A percentile compares a stretch with the other conserved stretches of the same genome.
These are phyloP conservation scores for Mesembrinibis cayennensis DNA, from an alignment of 2,113 vertebrate species.

Conservation along the genomic window DNA sequence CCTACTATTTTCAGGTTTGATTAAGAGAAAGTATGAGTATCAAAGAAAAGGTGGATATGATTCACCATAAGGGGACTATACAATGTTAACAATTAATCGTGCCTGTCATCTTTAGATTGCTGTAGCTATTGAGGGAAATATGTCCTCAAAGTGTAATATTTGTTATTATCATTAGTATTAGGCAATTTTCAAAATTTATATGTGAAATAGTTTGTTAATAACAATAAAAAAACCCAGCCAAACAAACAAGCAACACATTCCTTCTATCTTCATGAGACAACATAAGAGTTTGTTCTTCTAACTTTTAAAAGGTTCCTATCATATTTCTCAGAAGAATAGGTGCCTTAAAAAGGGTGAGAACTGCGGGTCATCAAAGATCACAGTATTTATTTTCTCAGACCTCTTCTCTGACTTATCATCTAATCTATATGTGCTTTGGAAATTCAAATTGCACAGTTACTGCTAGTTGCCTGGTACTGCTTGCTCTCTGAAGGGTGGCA, in stretches of 20 bases:
- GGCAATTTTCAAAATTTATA: not conserved
- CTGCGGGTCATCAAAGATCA: not conserved
- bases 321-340: not conserved
- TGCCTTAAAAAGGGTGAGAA: not conserved
- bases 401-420: not conserved
- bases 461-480: not conserved
- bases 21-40: not conserved
- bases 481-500: not conserved
- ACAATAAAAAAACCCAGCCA: not conserved
- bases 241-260: not conserved
- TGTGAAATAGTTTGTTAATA: not conserved
- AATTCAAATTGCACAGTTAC: not conserved
- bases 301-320: not conserved
- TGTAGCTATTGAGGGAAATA: not conserved
- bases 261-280: not conserved
- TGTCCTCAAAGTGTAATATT: not conserved
- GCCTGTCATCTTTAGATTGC: not conserved
- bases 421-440: not conserved
- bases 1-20: not conserved
- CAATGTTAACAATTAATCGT: not conserved
- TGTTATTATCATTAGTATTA: not conserved
- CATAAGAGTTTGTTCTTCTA: not conserved
- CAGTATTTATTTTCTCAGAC: not conserved
- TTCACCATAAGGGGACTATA: not conserved
- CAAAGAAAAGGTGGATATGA: not conserved